Conservation (phyloP, 2,797 vertebrate genomes). For the Selene dorsalis region DNA sequence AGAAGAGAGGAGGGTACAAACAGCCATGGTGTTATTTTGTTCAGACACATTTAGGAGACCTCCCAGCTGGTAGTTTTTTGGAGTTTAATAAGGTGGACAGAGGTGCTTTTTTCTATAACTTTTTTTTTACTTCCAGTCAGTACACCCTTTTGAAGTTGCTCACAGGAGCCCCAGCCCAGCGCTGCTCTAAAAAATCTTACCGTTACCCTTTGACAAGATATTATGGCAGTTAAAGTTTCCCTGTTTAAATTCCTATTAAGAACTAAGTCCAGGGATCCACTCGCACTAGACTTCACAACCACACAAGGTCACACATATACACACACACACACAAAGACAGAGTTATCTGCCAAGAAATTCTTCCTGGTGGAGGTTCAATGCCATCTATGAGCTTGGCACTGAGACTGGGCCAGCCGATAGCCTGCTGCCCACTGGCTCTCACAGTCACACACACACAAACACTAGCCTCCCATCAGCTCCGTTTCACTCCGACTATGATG, state of each 20-base stretch:
- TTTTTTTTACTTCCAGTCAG: not conserved
- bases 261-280: constrained; percentile 44
- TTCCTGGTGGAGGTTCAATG: constrained; percentile 63
- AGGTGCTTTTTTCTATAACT: not conserved
- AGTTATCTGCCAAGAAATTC: constrained; percentile 60
- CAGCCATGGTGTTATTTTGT: constrained; percentile 17
- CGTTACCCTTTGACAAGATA: constrained; percentile 36
- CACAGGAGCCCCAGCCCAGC: not conserved
- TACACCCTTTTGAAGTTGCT: constrained; percentile 24
- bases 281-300: constrained; percentile 41
- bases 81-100: constrained; percentile 4
- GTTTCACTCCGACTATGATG: constrained; percentile 26
- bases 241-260: constrained; percentile 51
- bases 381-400: constrained; percentile 65
- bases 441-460: not conserved
- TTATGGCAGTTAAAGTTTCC: constrained; percentile 32
- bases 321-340: constrained; percentile 25
- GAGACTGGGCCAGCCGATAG: constrained; percentile 50
- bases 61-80: not conserved
- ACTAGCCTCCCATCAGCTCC: constrained; percentile 16
- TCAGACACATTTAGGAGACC: constrained; percentile 23
- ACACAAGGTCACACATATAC: constrained; percentile 43
- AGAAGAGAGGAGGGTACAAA: constrained; percentile 18
- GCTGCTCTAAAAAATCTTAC: constrained; percentile 26
- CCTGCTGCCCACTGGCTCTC: constrained; percentile 57